Percentiles rank a stretch among this genome's conserved stretches.
These are phyloP conservation scores for Seriola dumerili DNA, from an alignment of 2,113 vertebrate genomes.

Conservation along the genomic window DNA sequence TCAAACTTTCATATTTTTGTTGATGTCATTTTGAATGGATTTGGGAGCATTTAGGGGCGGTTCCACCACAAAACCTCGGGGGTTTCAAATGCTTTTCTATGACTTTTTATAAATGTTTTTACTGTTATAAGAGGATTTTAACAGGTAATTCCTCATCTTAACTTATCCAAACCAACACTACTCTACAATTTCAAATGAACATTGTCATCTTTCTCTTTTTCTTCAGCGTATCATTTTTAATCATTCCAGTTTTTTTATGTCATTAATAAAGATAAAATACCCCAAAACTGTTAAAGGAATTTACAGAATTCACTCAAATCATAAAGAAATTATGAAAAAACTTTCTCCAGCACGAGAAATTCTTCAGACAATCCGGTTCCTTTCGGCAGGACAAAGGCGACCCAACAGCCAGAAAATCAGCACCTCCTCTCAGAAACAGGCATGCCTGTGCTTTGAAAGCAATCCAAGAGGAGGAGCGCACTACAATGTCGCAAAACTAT, in stretches of 20 bases:
- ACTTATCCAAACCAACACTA: slow-evolving; percentile 5
- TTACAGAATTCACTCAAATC: not conserved
- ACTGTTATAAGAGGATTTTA: slow-evolving; percentile 17
- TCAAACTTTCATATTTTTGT: slow-evolving; percentile 47
- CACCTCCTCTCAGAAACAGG: slow-evolving; percentile 41
- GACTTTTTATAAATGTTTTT: not conserved
- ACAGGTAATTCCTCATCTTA: not conserved
- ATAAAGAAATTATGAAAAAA: not conserved
- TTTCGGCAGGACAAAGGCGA: not conserved
- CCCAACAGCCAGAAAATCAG: slow-evolving; percentile 26
- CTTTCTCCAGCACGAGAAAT: not conserved
- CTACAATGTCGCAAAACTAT: slow-evolving; percentile 65
- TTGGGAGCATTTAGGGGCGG: slow-evolving; percentile 35
- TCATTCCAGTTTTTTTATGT: too few relatives aligned
- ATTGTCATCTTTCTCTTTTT: not conserved
- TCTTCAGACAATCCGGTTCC: slow-evolving; percentile 1
- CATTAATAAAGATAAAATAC: not conserved
- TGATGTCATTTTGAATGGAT: slow-evolving; percentile 64
- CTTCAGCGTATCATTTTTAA: not conserved
- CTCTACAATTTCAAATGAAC: not conserved
- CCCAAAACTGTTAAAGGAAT: not conserved
- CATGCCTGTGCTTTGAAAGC: slow-evolving; percentile 52
- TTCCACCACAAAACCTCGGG: slow-evolving; percentile 39
- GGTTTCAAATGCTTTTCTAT: slow-evolving; percentile 26
- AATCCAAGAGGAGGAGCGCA: slow-evolving; percentile 48